Evolutionary conservation across 1,140 invertebrate species (phyloP).

Genomic region (Procambarus clarkii): DNA sequence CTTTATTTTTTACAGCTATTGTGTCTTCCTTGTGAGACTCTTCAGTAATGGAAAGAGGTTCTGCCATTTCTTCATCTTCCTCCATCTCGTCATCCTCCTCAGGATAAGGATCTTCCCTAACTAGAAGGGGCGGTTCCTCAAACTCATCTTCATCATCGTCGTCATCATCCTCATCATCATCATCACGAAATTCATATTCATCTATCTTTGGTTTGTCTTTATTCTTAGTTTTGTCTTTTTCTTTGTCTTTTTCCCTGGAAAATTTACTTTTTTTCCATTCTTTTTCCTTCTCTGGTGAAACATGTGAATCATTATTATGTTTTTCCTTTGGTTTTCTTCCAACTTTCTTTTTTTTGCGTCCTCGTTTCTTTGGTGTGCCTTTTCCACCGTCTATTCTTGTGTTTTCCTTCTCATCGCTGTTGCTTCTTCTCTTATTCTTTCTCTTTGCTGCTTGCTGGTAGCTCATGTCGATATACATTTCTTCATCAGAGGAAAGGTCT

Average conservation of each 20-base stretch:
- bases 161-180: slow-evolving; percentile 66
- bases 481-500: slow-evolving; percentile 84
- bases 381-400: slow-evolving; percentile 55
- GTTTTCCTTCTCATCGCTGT: slow-evolving; percentile 69
- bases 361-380: slow-evolving; percentile 47
- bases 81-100: slow-evolving; percentile 70
- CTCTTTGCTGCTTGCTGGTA: slow-evolving; percentile 69
- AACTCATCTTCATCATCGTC: slow-evolving; percentile 72
- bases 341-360: slow-evolving; percentile 70
- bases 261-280: slow-evolving; percentile 55
- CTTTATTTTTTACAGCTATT: slow-evolving; percentile 39
- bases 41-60: slow-evolving; percentile 20
- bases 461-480: slow-evolving; percentile 74
- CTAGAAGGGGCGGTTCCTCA: slow-evolving; percentile 65
- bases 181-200: slow-evolving; percentile 51
- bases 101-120: slow-evolving; percentile 71
- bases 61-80: slow-evolving; percentile 38
- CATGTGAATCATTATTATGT: slow-evolving; percentile 27
- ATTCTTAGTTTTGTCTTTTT: slow-evolving; percentile 58
- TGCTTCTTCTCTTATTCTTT: slow-evolving; percentile 68
- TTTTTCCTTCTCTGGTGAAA: slow-evolving; percentile 28
- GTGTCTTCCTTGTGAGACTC: slow-evolving; percentile 2
- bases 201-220: slow-evolving; percentile 67
- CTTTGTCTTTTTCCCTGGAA: slow-evolving; percentile 60
- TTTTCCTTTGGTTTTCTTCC: slow-evolving; percentile 70